Conservation (phyloP, 2,113 vertebrate genomes). For the Xenus cinereus region DNA sequence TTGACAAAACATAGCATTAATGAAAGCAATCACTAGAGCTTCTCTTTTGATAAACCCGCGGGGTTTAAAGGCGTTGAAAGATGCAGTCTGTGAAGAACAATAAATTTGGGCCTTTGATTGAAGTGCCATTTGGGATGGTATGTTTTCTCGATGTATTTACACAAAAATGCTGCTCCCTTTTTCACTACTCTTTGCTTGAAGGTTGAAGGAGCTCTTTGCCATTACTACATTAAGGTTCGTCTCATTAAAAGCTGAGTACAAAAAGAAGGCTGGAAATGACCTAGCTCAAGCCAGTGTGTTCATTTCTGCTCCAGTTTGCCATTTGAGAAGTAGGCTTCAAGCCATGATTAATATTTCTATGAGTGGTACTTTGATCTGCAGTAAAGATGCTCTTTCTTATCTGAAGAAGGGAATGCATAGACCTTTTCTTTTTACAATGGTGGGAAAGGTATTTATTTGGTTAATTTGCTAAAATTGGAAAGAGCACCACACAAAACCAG, state of each 20-base stretch:
- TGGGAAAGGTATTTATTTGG: neutral
- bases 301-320: constrained; percentile 83
- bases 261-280: constrained; percentile 92
- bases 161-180: constrained; percentile 87
- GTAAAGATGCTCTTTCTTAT: constrained; percentile 52
- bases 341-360: constrained; percentile 50
- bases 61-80: constrained; percentile 86
- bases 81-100: constrained; percentile 81
- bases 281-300: constrained; percentile 77
- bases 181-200: constrained; percentile 79
- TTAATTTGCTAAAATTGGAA: neutral
- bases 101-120: constrained; percentile 85
- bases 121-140: constrained; percentile 83
- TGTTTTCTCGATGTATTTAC: constrained; percentile 81
- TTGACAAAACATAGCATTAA: constrained; percentile 90
- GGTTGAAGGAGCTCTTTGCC: constrained; percentile 76
- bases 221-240: constrained; percentile 80
- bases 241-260: constrained; percentile 80
- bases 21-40: constrained; percentile 90
- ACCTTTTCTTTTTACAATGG: neutral
- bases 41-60: constrained; percentile 86
- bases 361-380: constrained; percentile 48
- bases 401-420: constrained; percentile 20
- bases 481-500: neutral
- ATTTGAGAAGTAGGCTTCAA: constrained; percentile 77